phyloP scores from a whole-genome alignment of 1,140 invertebrate species.

The Zaprionus gabonicus region DNA sequence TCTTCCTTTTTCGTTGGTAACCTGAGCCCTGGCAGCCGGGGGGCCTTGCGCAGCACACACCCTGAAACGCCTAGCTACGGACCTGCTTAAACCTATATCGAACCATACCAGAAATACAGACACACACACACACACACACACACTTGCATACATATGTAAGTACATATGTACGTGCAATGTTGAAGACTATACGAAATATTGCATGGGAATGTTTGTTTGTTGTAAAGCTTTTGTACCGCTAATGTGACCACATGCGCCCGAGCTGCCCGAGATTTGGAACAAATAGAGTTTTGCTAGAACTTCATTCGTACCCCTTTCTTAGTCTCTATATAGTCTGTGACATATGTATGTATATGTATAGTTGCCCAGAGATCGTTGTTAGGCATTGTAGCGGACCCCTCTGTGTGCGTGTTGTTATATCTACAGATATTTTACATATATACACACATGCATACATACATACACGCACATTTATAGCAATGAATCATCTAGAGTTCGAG shows the following conservation, averaged over 20 bases:
- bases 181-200: constrained; percentile 36
- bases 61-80: too few relatives aligned
- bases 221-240: constrained; percentile 60
- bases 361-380: background rate
- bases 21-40: too few relatives aligned
- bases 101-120: background rate
- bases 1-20: too few relatives aligned
- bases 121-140: background rate
- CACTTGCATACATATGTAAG: background rate
- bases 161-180: background rate
- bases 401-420: background rate
- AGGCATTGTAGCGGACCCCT: background rate
- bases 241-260: background rate
- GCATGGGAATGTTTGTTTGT: constrained; percentile 76
- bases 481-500: background rate
- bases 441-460: background rate
- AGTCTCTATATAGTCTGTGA: background rate
- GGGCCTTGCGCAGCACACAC: too few relatives aligned
- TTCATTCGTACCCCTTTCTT: background rate
- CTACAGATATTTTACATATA: background rate
- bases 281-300: background rate
- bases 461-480: background rate
- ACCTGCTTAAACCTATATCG: too few relatives aligned
- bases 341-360: background rate
- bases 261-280: background rate